These are phyloP conservation scores for Pogonomyrmex barbatus DNA, from an alignment of 1,140 invertebrate species.

Conservation along the genomic window DNA sequence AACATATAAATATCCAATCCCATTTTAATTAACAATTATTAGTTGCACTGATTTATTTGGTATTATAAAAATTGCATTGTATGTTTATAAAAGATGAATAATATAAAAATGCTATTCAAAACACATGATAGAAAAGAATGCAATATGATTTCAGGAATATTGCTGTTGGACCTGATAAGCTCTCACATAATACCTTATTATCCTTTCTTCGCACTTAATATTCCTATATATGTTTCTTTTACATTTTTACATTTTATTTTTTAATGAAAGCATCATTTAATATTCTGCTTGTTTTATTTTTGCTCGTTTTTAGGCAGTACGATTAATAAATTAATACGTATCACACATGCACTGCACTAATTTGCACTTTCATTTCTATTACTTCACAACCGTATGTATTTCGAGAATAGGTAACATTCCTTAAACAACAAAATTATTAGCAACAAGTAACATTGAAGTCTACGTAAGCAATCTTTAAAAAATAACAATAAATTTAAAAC, in stretches of 20 bases:
- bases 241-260: conserved; percentile 13
- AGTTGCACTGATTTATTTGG: conserved; percentile 1
- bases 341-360: not conserved
- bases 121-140: conserved; percentile 62
- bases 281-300: conserved; percentile 18
- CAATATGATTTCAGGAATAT: conserved; percentile 77
- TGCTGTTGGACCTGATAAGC: conserved; percentile 75
- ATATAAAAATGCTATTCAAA: conserved; percentile 12
- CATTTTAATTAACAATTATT: not conserved
- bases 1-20: not conserved
- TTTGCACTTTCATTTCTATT: conserved; percentile 15
- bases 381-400: not conserved
- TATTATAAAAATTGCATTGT: not conserved
- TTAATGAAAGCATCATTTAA: conserved; percentile 15
- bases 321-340: conserved; percentile 1
- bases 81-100: conserved; percentile 22
- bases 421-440: not conserved
- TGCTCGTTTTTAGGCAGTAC: not conserved
- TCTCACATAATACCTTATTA: conserved; percentile 69
- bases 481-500: not conserved
- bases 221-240: conserved; percentile 48
- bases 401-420: not conserved
- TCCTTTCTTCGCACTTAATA: conserved; percentile 75
- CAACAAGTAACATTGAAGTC: not conserved
- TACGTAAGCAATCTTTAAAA: not conserved